These are phyloP conservation scores for Latrodectus elegans DNA, from an alignment of 2,888 invertebrate species.

Conservation along the genomic window DNA sequence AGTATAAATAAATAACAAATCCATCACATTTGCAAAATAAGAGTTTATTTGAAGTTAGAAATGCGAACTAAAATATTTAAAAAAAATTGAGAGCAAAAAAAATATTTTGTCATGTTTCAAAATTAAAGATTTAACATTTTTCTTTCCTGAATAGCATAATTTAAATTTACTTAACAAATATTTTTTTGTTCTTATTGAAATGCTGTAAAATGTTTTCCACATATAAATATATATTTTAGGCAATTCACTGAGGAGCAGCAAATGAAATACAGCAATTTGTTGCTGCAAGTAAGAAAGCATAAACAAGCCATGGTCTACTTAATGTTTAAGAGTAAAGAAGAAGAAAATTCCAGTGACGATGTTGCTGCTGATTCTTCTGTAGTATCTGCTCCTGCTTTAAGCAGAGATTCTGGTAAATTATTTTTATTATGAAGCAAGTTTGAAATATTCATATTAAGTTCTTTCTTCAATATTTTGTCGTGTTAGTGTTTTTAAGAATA, in stretches of 20 bases:
- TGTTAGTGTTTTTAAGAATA: not conserved
- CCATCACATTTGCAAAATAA: no score
- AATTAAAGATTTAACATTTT: no score
- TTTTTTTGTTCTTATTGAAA: not conserved
- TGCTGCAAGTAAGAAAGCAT: slow-evolving; percentile 78
- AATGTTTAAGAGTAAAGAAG: slow-evolving; percentile 78
- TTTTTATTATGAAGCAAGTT: not conserved
- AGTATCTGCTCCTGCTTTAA: slow-evolving; percentile 33
- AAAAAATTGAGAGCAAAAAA: no score
- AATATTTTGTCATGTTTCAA: no score
- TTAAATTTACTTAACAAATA: not conserved
- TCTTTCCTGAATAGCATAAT: no score
- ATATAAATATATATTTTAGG: slow-evolving; percentile 72
- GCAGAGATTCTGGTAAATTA: slow-evolving; percentile 35
- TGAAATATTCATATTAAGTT: not conserved
- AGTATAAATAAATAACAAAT: no score
- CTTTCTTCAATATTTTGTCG: not conserved
- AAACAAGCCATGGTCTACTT: slow-evolving; percentile 74
- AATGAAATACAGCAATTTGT: slow-evolving; percentile 79
- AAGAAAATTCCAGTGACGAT: slow-evolving; percentile 72
- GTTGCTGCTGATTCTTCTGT: slow-evolving; percentile 27
- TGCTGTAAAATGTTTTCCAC: not conserved
- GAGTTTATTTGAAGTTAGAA: no score
- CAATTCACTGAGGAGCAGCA: slow-evolving; percentile 85
- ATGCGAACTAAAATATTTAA: no score